phyloP scores from a whole-genome alignment of 2,888 invertebrate genomes.

The Acronicta psi region DNA sequence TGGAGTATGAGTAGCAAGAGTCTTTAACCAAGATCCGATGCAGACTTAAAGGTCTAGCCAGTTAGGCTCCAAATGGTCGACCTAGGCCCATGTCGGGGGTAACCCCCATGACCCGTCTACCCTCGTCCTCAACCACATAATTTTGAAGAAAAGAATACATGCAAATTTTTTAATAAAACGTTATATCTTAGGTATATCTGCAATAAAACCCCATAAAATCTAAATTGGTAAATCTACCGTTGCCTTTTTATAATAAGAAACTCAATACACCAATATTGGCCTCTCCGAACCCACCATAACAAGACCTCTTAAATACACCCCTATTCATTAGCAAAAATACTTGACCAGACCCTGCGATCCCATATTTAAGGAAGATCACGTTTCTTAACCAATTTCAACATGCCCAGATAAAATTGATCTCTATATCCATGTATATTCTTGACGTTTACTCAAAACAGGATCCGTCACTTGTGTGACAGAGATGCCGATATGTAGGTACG shows the following conservation, averaged over 20 bases:
- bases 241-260: constrained; percentile 64
- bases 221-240: constrained; percentile 66
- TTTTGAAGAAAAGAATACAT: no score
- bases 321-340: constrained; percentile 47
- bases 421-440: constrained; percentile 29
- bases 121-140: no score
- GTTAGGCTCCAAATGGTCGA: no score
- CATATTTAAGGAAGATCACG: constrained; percentile 53
- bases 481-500: not conserved
- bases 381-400: constrained; percentile 60
- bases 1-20: constrained; percentile 33
- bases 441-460: constrained; percentile 50
- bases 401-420: constrained; percentile 60
- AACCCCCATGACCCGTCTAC: no score
- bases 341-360: constrained; percentile 20
- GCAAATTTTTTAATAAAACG: no score
- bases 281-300: constrained; percentile 56
- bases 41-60: no score
- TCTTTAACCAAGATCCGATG: no score
- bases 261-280: constrained; percentile 67
- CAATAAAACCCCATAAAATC: no score
- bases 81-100: no score
- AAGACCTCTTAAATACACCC: constrained; percentile 54
- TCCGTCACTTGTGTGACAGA: not conserved
- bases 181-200: no score